Evolutionary conservation across 2,113 vertebrate species (phyloP).

Genomic region (Narcine bancroftii): DNA sequence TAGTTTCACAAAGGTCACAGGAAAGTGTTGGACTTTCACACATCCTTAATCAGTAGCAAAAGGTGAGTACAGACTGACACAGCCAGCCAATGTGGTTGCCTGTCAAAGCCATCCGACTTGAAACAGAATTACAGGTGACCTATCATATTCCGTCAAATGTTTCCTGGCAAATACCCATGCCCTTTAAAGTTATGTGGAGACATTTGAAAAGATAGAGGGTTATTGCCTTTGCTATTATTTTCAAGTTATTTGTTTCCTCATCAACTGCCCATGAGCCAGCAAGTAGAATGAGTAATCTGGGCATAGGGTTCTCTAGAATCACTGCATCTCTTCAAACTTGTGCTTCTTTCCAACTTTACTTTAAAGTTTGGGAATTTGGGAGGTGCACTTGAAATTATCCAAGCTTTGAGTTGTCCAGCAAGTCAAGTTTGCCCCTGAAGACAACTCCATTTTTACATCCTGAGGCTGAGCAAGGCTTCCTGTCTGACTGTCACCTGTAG

Average conservation of each 20-base stretch:
- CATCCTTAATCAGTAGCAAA: conserved; percentile 19
- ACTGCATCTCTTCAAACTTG: neutral
- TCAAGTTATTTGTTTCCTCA: neutral
- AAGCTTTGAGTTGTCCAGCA: neutral
- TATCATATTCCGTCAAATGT: neutral
- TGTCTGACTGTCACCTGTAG: conserved; percentile 1
- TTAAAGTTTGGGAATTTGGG: neutral
- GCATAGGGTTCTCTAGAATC: neutral
- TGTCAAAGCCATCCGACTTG: neutral
- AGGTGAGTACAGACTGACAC: conserved; percentile 27
- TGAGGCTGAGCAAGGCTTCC: neutral
- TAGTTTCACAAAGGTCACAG: conserved; percentile 27
- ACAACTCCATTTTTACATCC: neutral
- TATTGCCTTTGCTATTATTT: too few species aligned
- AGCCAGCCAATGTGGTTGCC: conserved; percentile 27
- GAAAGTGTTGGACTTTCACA: conserved; percentile 22
- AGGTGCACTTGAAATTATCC: neutral
- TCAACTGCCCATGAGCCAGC: neutral
- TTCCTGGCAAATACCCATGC: neutral
- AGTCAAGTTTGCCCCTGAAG: neutral
- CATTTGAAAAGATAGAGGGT: neutral
- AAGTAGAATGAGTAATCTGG: neutral
- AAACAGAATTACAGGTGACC: conserved; percentile 7
- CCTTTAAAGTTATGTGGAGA: neutral
- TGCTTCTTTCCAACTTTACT: neutral